Evolutionary conservation across 2,797 vertebrate species (phyloP), one percentile per base, ranked within the genome.

Genomic region (Leucoraja ocellata): DNA sequence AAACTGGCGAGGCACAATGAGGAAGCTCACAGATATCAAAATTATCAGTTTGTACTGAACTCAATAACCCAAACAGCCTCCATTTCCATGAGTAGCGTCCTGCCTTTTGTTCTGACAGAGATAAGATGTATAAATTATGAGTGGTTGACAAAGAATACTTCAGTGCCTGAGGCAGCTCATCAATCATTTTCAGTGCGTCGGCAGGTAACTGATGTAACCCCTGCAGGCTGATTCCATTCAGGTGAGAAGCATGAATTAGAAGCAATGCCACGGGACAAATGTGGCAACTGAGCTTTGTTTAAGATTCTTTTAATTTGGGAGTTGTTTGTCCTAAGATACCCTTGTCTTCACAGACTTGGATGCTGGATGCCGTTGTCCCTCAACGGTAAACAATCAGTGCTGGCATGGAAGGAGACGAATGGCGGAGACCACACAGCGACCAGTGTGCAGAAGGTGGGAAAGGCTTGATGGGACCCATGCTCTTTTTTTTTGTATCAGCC

Each of bases 41-140:
- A 94, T 96, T 96, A 96, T 95, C 96, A 95, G 94, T 96, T 95
- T 95, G 94, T 94, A 94, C 95, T 94, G 95, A 96, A 96, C 93
- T 94, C 94, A 94, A 94, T 95, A 96, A 96, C 95, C 96, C 95
- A 97, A 97, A 96, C 94, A 95, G 95, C 94, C 95, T 96, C 95
- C 96, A 95, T 96, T 96, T 95, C 95, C 93, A 95, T 54, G 90
- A 93, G 93, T 63, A 94, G 94, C 96, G 95, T 97, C 97, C 97
- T 97, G 97, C 96, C 97, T 98, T 98, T 98, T 98, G 97, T 98
- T 98, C 97, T 98, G 97, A 97, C 96, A 97, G 96, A 97, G 98
- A 98, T 98, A 98, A 98, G 98, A 99, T 98, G 98, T 98, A 98
- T 98, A 99, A 98, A 98, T 99, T 98, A 99, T 98, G 98, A 99